phyloP scores from a whole-genome alignment of 2,113 vertebrate species.

The Stegostoma tigrinum region DNA sequence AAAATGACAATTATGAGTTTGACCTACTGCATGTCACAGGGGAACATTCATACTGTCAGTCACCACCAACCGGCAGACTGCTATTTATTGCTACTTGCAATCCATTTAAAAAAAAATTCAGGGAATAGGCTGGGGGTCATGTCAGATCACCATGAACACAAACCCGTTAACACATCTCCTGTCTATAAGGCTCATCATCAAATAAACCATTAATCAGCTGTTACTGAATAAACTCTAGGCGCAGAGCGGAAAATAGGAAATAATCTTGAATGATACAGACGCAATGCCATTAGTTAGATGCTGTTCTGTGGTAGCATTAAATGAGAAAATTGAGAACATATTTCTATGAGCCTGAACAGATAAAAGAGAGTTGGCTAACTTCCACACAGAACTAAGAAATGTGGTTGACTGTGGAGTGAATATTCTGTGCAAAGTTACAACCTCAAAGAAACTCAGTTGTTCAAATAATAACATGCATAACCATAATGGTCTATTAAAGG shows the following conservation, averaged over 20 bases:
- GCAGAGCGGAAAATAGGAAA: neutral
- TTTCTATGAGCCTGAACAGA: neutral
- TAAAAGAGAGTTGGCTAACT: neutral
- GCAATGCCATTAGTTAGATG: neutral
- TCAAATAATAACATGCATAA: constrained; percentile 9
- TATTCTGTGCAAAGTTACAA: neutral
- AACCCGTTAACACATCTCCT: neutral
- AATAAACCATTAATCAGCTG: neutral
- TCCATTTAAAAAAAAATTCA: neutral
- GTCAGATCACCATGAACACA: neutral
- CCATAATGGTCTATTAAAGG: neutral
- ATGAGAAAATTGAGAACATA: neutral
- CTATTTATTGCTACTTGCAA: neutral
- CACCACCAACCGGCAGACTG: neutral
- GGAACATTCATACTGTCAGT: neutral
- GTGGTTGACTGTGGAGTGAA: neutral
- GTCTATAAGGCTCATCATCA: neutral
- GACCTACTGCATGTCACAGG: neutral
- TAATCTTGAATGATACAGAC: neutral
- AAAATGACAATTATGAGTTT: neutral
- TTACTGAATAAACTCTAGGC: neutral
- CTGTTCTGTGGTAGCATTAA: neutral
- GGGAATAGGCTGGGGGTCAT: neutral
- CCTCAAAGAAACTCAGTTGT: neutral
- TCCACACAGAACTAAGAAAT: neutral